Evolutionary conservation across 2,888 invertebrate species (phyloP).

Genomic region (Dascillus cervinus): DNA sequence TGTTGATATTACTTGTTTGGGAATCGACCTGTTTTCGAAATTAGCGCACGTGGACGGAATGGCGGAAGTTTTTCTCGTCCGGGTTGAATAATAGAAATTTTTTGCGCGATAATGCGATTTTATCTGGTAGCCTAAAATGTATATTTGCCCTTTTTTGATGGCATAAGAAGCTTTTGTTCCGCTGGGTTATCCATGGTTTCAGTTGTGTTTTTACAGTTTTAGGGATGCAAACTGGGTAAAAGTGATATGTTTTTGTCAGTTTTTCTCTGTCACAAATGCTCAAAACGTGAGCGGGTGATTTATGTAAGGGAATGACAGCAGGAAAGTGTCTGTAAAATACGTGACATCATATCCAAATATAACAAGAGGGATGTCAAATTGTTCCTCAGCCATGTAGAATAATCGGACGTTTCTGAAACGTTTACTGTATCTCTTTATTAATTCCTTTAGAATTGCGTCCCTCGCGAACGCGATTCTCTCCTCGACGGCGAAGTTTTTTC

Average conservation of each 20-base stretch:
- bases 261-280: conserved; percentile 10
- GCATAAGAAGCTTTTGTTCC: too few species aligned
- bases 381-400: conserved; percentile 8
- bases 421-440: conserved; percentile 10
- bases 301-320: conserved; percentile 9
- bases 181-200: not conserved
- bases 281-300: conserved; percentile 12
- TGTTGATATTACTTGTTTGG: too few species aligned
- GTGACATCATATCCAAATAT: conserved; percentile 9
- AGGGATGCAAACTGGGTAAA: conserved; percentile 10
- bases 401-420: conserved; percentile 8
- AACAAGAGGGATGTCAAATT: conserved; percentile 9
- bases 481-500: too few species aligned
- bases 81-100: too few species aligned
- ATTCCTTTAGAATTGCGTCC: conserved; percentile 11
- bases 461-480: too few species aligned
- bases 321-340: conserved; percentile 11
- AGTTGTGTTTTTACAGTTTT: conserved; percentile 7
- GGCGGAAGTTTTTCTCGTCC: too few species aligned
- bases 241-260: conserved; percentile 11
- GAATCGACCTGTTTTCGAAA: too few species aligned
- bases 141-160: not conserved
- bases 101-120: too few species aligned
- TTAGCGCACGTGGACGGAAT: too few species aligned
- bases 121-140: too few species aligned